These are phyloP conservation scores for Asarcornis scutulata DNA, from an alignment of 2,113 vertebrate species.

Conservation along the genomic window DNA sequence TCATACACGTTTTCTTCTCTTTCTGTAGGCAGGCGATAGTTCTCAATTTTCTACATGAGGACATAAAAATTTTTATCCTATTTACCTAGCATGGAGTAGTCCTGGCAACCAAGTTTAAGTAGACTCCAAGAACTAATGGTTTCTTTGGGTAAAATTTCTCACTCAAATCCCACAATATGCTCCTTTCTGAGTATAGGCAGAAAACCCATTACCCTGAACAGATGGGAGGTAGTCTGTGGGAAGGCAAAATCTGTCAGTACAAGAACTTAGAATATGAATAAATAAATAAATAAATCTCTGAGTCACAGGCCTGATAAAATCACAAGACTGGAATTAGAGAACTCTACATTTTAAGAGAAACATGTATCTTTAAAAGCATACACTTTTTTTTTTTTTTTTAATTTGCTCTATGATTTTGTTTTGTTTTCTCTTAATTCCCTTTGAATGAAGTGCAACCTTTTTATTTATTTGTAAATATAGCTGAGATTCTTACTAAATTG, in stretches of 20 bases:
- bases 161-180: constrained; percentile 17
- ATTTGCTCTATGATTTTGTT: background rate
- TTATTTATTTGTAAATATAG: background rate
- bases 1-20: background rate
- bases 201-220: constrained; percentile 59
- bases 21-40: background rate
- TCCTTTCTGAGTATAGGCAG: constrained; percentile 12
- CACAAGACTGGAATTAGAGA: constrained; percentile 28
- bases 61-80: background rate
- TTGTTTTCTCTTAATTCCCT: background rate
- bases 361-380: background rate
- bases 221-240: constrained; percentile 58
- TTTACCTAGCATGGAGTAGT: constrained; percentile 5
- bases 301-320: constrained; percentile 48
- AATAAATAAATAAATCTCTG: background rate
- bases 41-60: background rate
- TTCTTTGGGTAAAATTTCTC: constrained; percentile 4
- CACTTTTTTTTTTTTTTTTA: background rate
- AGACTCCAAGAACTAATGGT: background rate
- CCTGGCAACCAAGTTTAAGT: constrained; percentile 45
- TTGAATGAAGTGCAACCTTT: background rate
- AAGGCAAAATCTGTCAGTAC: constrained; percentile 54
- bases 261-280: background rate
- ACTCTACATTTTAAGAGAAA: background rate
- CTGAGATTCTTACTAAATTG: background rate